Conservation (phyloP, 1,140 invertebrate genomes). For the Apis dorsata region DNA sequence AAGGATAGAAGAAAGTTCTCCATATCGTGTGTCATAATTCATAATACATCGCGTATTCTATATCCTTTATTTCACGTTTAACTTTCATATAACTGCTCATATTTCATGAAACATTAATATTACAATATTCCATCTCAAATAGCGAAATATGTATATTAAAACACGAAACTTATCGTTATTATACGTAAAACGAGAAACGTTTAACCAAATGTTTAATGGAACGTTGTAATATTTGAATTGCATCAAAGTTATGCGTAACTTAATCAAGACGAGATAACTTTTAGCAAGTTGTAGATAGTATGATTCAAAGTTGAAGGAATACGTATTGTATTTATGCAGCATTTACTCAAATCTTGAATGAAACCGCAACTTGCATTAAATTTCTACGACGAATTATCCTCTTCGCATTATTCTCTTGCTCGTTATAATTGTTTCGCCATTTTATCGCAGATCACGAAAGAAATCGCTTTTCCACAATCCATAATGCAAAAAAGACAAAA, state of each 20-base stretch:
- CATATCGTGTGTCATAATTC: not conserved
- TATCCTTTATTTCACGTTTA: not conserved
- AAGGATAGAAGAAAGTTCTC: not conserved
- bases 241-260: not conserved
- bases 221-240: not conserved
- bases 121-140: not conserved
- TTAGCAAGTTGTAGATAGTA: no score
- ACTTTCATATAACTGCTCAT: no score
- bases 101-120: not conserved
- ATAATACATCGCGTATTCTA: not conserved
- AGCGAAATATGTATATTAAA: not conserved
- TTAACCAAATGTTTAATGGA: not conserved
- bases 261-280: not conserved
- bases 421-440: constrained; percentile 15
- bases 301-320: not conserved
- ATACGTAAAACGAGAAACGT: not conserved
- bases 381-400: constrained; percentile 6
- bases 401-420: not conserved
- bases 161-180: not conserved
- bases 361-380: not conserved
- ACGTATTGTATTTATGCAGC: not conserved
- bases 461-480: not conserved
- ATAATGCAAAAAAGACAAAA: not conserved
- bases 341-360: not conserved
- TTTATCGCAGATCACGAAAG: constrained; percentile 4